phyloP scores from a whole-genome alignment of 2,888 invertebrate genomes.

The Miltochrista miniata region DNA sequence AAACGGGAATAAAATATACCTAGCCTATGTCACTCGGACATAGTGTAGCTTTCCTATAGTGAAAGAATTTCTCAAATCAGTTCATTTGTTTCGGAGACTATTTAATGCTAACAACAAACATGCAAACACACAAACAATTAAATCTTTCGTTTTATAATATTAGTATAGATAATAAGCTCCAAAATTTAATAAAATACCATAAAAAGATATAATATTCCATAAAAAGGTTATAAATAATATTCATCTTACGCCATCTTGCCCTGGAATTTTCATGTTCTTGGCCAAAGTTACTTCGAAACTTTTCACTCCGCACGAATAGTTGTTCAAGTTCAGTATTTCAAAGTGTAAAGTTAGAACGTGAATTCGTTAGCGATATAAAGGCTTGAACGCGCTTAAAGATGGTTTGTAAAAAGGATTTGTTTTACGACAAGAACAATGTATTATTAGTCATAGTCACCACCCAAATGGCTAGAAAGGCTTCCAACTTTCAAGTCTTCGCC shows the following conservation, averaged over 20 bases:
- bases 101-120: too few species aligned
- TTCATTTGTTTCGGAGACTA: too few species aligned
- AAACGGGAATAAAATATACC: too few species aligned
- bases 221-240: constrained; percentile 14
- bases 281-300: constrained; percentile 40
- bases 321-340: constrained; percentile 42
- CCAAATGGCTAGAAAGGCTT: too few species aligned
- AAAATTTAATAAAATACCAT: constrained; percentile 33
- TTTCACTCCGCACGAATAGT: constrained; percentile 47
- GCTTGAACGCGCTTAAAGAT: constrained; percentile 22
- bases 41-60: too few species aligned
- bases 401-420: constrained; percentile 9
- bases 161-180: constrained; percentile 28
- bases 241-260: constrained; percentile 23
- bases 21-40: too few species aligned
- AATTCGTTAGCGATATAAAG: constrained; percentile 24
- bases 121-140: too few species aligned
- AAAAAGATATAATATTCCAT: constrained; percentile 28
- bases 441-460: too few species aligned
- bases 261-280: constrained; percentile 28
- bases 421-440: not conserved
- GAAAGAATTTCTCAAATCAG: too few species aligned
- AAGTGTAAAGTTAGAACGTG: constrained; percentile 43
- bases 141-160: too few species aligned
- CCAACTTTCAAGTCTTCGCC: too few species aligned